A percentile compares a stretch with the other conserved stretches of the same genome.
Evolutionary conservation across 2,888 invertebrate species (phyloP).

Genomic region (Crioceris asparagi): DNA sequence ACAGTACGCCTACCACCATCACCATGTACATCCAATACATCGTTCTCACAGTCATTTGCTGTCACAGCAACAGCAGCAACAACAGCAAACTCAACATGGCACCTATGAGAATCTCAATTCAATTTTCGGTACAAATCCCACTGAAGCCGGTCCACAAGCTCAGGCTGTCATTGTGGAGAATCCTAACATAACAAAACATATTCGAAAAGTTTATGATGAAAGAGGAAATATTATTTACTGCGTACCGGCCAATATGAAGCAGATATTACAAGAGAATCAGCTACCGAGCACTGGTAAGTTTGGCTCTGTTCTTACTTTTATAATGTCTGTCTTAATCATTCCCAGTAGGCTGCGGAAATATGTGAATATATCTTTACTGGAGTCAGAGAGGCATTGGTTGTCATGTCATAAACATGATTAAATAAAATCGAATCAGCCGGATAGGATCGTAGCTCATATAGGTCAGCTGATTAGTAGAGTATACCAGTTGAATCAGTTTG

Average conservation of each 20-base stretch:
- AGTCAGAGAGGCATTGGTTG: too few species aligned
- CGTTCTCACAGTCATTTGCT: constrained; percentile 36
- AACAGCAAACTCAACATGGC: constrained; percentile 48
- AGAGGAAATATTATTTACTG: constrained; percentile 54
- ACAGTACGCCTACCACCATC: constrained; percentile 27
- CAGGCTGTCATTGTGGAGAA: constrained; percentile 45
- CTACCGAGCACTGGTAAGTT: constrained; percentile 30
- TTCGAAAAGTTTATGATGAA: constrained; percentile 50
- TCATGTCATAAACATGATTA: too few species aligned
- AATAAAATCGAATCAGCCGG: too few species aligned
- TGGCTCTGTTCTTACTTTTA: too few species aligned
- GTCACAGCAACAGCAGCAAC: constrained; percentile 35
- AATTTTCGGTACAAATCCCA: constrained; percentile 39
- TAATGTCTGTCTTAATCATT: too few species aligned
- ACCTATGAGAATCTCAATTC: constrained; percentile 47
- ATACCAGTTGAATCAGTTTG: too few species aligned
- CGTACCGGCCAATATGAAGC: constrained; percentile 44
- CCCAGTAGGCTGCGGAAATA: too few species aligned
- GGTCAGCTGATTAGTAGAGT: too few species aligned
- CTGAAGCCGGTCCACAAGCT: constrained; percentile 31
- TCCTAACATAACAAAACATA: constrained; percentile 48
- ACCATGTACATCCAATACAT: constrained; percentile 31
- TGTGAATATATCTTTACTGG: too few species aligned
- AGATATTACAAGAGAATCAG: constrained; percentile 36
- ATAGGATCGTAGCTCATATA: too few species aligned